A percentile compares a stretch with the other conserved stretches of the same genome.
Evolutionary conservation across 2,888 invertebrate genomes (phyloP).

Genomic region (Cantharis nigra): DNA sequence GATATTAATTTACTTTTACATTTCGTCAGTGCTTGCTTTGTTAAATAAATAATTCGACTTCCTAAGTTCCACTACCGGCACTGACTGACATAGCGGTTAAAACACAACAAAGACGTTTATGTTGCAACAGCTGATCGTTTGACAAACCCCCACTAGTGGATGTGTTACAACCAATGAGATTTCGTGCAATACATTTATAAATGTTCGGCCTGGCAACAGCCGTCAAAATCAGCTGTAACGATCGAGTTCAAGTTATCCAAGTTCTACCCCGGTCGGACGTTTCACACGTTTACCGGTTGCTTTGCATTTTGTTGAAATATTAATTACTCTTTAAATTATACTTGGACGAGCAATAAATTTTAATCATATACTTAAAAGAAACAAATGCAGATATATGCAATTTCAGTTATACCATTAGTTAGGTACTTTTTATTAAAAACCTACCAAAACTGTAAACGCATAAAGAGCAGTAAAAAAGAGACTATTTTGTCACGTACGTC

Average conservation of each 20-base stretch:
- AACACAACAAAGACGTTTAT: slow-evolving; percentile 44
- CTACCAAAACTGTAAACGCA: not conserved
- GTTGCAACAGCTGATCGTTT: slow-evolving; percentile 49
- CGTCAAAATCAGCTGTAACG: slow-evolving; percentile 55
- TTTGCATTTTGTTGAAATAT: not conserved
- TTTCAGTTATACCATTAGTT: not conserved
- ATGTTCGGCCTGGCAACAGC: slow-evolving; percentile 53
- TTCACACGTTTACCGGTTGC: slow-evolving; percentile 8
- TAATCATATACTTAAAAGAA: not conserved
- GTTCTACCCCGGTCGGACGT: not conserved
- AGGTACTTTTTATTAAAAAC: not conserved
- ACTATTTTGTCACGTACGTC: not conserved
- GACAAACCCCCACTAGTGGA: slow-evolving; percentile 36
- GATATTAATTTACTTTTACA: slow-evolving; percentile 2
- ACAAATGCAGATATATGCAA: not conserved
- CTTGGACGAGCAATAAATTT: not conserved
- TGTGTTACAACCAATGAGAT: slow-evolving; percentile 43
- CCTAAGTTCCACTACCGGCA: slow-evolving; percentile 1
- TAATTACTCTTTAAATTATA: not conserved
- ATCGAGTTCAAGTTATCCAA: slow-evolving; percentile 39
- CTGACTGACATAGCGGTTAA: not conserved
- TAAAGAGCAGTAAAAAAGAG: not conserved
- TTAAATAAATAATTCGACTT: not conserved
- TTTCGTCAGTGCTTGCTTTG: not conserved
- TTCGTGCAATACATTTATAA: slow-evolving; percentile 39